These are phyloP conservation scores for Sarcophaga peregrina DNA, from an alignment of 1,140 invertebrate genomes.

Conservation along the genomic window DNA sequence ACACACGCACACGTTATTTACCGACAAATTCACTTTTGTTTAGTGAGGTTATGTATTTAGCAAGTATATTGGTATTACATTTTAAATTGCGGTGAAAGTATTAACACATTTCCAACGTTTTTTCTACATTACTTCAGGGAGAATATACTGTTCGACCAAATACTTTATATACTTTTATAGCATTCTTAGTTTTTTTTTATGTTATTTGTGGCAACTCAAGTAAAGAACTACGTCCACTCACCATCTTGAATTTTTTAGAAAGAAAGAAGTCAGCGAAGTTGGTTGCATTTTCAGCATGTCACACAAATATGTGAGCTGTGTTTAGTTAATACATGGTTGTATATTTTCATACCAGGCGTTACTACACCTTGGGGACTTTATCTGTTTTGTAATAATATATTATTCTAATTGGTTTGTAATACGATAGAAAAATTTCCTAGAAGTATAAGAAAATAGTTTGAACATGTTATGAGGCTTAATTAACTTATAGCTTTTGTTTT, in stretches of 20 bases:
- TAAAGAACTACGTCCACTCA: slow-evolving; percentile 58
- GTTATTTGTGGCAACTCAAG: slow-evolving; percentile 20
- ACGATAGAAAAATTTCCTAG: too few relatives aligned
- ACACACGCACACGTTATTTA: neutral
- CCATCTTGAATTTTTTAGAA: slow-evolving; percentile 64
- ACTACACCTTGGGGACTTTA: neutral
- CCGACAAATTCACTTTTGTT: slow-evolving; percentile 14
- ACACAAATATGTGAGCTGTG: slow-evolving; percentile 22
- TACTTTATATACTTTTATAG: neutral
- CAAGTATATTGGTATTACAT: too few relatives aligned
- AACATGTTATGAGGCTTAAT: too few relatives aligned
- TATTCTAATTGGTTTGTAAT: too few relatives aligned
- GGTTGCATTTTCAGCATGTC: slow-evolving; percentile 49
- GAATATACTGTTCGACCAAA: too few relatives aligned
- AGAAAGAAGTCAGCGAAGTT: slow-evolving; percentile 64
- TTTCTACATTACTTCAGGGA: too few relatives aligned
- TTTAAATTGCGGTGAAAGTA: too few relatives aligned
- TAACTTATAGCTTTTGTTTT: too few relatives aligned
- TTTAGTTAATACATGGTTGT: slow-evolving; percentile 21
- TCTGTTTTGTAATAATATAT: too few relatives aligned
- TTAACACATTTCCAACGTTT: too few relatives aligned
- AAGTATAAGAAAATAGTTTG: too few relatives aligned
- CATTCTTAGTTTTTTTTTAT: neutral
- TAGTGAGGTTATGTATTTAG: neutral
- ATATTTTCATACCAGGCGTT: neutral